Percentiles rank a stretch among this genome's conserved stretches.
phyloP scores from a whole-genome alignment of 2,888 invertebrate genomes.

The Chalcis sispes region DNA sequence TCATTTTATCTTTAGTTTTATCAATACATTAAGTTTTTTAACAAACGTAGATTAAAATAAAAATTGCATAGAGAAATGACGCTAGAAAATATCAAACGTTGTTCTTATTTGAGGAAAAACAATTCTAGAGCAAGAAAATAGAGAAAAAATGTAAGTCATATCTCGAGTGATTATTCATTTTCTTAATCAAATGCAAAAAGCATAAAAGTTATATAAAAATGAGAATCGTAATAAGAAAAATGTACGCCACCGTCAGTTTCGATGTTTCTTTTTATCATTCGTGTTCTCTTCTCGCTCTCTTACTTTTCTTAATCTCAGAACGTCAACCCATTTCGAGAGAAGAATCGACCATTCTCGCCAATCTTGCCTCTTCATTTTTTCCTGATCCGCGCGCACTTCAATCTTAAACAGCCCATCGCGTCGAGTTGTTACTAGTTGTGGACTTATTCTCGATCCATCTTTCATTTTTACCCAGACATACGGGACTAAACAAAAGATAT shows the following conservation, averaged over 20 bases:
- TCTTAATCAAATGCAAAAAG: constrained; percentile 15
- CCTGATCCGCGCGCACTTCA: constrained; percentile 48
- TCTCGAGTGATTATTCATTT: constrained; percentile 14
- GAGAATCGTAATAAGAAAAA: constrained; percentile 20
- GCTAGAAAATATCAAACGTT: too few relatives aligned
- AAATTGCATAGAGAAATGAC: too few relatives aligned
- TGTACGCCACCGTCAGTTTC: neutral
- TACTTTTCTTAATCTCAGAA: neutral
- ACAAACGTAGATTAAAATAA: too few relatives aligned
- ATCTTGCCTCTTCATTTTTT: neutral
- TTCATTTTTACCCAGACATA: constrained; percentile 28
- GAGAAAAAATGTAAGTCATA: neutral
- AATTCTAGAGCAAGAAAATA: neutral
- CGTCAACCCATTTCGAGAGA: constrained; percentile 28
- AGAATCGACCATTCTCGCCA: neutral
- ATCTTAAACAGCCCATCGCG: constrained; percentile 43
- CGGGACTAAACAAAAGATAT: constrained; percentile 35
- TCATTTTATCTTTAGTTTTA: too few relatives aligned
- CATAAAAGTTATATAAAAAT: too few relatives aligned
- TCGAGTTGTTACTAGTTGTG: constrained; percentile 43
- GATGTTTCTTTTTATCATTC: constrained; percentile 20
- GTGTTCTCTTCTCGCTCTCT: neutral
- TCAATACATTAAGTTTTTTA: too few relatives aligned
- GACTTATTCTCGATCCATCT: constrained; percentile 30
- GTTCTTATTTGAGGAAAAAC: neutral